Base-by-base conservation (phyloP, 2,888 invertebrate species). In the Biston betularia region DNA sequence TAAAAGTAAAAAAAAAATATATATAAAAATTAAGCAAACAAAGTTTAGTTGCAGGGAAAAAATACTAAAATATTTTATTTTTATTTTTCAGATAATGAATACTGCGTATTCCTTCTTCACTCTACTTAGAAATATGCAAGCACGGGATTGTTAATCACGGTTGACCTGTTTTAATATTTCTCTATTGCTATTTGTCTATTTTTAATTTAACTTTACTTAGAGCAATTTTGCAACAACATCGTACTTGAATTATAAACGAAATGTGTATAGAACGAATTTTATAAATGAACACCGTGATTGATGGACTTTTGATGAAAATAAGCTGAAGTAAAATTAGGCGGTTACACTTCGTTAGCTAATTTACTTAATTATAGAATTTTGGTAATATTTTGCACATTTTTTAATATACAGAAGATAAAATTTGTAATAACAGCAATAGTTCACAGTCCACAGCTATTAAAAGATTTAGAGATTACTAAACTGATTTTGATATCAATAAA, bases 81-180 rank as follows among this genome's bases (percentile, higher is more conserved):
- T 88, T 90, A 60, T 89, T 90, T 76, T 89, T 90, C 69, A 82
- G 90, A 90, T 24, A 24, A 24, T 24, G 24, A 24, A 24, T n/a
- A n/a, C n/a, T n/a, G n/a, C 24, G 24, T 24, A 90, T 70, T 91
- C 91, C 0, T 87, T 89, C 68, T 90, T 86, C 66, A 87, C 89
- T 57, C 71, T 91, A 45, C 76, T 90, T 10, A 82, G 86, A n/a
- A 75, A 89, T 58, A 84, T 90, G 83, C 87, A 89, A 42, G 24
- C 1, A 24, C 24, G 24, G 24, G 24, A 24, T 24, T 24, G 1
- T 24, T 24, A 24, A 24, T 24, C 24, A 24, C 1, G 3, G 24
- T 24, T 24, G 3, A 24, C 24, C 24, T 24, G 1, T 24, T 24
- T 3, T 2, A 24, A 24, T 24, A 24, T 24, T 24, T 24, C 24